These are phyloP conservation scores for Gryllus longicercus DNA, from an alignment of 2,888 invertebrate species.

Conservation along the genomic window DNA sequence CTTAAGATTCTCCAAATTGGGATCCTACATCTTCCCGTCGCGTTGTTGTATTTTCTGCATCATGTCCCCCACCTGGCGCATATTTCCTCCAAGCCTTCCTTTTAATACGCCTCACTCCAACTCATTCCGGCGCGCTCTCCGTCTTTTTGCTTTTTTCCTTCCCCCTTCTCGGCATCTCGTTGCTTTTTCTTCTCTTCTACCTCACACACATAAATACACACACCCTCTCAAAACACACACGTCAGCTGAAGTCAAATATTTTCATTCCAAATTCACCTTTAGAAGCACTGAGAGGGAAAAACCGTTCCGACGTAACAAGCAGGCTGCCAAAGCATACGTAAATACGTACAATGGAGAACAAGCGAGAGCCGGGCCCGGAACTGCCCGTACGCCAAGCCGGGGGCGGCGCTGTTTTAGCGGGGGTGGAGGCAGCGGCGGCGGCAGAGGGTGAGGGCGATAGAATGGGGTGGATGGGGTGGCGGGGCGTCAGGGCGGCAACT, in stretches of 20 bases:
- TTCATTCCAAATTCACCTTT: constrained; percentile 4
- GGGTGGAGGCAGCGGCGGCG: background rate
- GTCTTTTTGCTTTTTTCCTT: background rate
- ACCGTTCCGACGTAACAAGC: constrained; percentile 7
- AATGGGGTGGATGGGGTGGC: no score
- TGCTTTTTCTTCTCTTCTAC: background rate
- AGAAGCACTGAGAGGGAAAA: constrained; percentile 17
- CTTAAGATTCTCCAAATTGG: no score
- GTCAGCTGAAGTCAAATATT: constrained; percentile 17
- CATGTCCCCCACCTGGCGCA: no score
- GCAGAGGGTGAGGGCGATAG: no score
- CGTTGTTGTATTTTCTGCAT: no score
- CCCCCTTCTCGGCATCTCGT: background rate
- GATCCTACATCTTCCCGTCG: no score
- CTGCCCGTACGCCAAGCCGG: background rate
- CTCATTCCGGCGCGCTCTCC: no score
- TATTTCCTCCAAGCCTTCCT: no score
- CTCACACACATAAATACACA: background rate
- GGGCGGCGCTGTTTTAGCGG: background rate
- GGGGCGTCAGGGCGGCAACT: no score
- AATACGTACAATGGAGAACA: constrained; percentile 17
- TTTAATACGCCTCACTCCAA: no score
- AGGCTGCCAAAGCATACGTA: background rate
- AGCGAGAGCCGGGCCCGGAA: background rate
- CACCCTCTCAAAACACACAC: background rate